Evolutionary conservation across 2,888 invertebrate species (phyloP), one percentile per base, ranked within the genome.

Genomic region (Drosophila helvetica): DNA sequence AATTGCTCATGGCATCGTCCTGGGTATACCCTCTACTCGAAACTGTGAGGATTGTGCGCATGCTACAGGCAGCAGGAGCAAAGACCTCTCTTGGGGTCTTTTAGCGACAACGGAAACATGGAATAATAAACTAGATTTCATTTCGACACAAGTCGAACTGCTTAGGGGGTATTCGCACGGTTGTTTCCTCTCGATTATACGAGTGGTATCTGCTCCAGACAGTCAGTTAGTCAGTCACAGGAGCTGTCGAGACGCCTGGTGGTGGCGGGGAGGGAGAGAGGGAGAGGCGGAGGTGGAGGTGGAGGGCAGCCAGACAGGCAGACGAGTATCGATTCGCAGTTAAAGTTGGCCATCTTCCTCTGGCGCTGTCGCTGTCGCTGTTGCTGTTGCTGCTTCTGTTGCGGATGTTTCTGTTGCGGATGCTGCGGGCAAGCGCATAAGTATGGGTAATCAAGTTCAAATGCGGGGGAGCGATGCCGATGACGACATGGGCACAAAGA

Each of bases 291-390:
- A 8, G 48, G 46, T n/a, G n/a, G n/a, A n/a, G 27, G 56, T 46
- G 59, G 57, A 46, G 59, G 51, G 53, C 19, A 48, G 46, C 15
- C 30, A 51, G 47, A 53, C 38, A 52, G 22, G 33, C 52, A 60
- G 45, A 62, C 25, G 48, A 71, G 54, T 86, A 82, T 81, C 86
- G 80, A 79, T 81, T 82, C 75, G 42, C 72, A 56, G 72, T 77
- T 85, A 79, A 85, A 79, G 85, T 73, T 61, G 61, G 38, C 38
- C 38, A 38, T 38, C 38, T 12, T 38, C 2, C 38, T 38, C 53
- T 56, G 69, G 55, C 45, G 58, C 52, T 17, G 51, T 18, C 55
- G 43, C 46, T 56, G 69, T 58, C 45, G 58, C 52, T 17, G 51
- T 18, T 60, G 43, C 46, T 17, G 17, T 33, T 33, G 47, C 50